A percentile compares a stretch with the other conserved stretches of the same genome.
These are phyloP conservation scores for Neolamprologus hecqui DNA, from an alignment of 2,113 vertebrate genomes.

Conservation along the genomic window DNA sequence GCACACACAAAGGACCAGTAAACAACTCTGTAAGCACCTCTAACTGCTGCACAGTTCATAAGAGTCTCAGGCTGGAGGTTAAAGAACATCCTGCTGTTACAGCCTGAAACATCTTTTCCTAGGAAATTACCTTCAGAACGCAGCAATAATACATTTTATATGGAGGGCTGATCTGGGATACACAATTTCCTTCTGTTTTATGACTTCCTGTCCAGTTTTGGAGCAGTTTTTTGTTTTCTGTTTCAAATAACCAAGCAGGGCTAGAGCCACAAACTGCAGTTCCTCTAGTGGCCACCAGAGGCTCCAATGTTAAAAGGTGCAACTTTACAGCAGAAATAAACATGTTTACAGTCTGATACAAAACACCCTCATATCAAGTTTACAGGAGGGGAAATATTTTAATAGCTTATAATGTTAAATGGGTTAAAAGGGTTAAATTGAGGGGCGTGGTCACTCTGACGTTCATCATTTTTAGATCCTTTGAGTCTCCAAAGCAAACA, in stretches of 20 bases:
- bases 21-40: background rate
- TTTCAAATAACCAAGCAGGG: background rate
- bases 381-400: background rate
- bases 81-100: background rate
- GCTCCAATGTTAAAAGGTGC: fast-evolving
- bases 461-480: background rate
- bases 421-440: background rate
- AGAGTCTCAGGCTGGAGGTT: background rate
- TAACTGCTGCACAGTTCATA: background rate
- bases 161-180: fast-evolving
- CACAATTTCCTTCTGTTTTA: background rate
- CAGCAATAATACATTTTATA: background rate
- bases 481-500: background rate
- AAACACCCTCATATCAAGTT: background rate
- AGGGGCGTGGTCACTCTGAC: background rate
- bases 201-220: background rate
- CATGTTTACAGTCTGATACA: background rate
- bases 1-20: background rate
- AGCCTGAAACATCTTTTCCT: background rate
- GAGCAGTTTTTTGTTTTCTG: background rate
- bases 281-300: background rate
- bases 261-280: background rate
- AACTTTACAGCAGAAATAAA: background rate
- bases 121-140: background rate
- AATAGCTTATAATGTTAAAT: background rate